These are phyloP conservation scores for Listrodromus nycthemerus DNA, from an alignment of 2,888 invertebrate genomes.

Conservation along the genomic window DNA sequence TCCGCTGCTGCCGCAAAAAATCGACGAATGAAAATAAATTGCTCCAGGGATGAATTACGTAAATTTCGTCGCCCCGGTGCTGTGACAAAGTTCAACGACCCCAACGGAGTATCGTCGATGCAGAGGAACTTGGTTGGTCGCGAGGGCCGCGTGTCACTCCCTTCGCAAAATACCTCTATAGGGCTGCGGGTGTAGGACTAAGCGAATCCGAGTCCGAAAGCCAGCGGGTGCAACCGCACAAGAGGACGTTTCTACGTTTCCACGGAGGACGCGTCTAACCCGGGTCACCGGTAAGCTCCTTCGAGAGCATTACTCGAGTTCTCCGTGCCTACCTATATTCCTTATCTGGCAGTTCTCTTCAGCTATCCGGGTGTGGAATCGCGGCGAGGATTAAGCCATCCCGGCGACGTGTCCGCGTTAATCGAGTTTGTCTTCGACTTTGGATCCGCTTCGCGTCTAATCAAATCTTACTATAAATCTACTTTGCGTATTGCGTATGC, in stretches of 20 bases:
- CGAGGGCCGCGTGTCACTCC: conserved; percentile 23
- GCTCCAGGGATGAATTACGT: too few species aligned
- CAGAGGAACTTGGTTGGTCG: conserved; percentile 52
- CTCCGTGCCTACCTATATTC: conserved; percentile 41
- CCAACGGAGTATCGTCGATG: neutral
- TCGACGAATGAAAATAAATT: too few species aligned
- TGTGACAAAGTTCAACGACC: too few species aligned
- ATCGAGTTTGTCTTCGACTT: conserved; percentile 45
- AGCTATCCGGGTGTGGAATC: conserved; percentile 12
- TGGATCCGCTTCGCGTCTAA: conserved; percentile 27
- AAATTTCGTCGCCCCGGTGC: too few species aligned
- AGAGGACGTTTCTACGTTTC: conserved; percentile 36
- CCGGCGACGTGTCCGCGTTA: conserved; percentile 38
- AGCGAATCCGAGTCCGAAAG: conserved; percentile 74
- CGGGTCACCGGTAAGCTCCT: conserved; percentile 66
- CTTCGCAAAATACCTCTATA: conserved; percentile 19
- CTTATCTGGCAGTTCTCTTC: conserved; percentile 16
- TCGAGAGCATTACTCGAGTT: conserved; percentile 73
- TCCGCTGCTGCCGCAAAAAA: too few species aligned
- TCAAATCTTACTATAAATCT: conserved; percentile 15
- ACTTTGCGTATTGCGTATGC: neutral
- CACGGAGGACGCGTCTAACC: conserved; percentile 58
- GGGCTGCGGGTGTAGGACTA: conserved; percentile 66
- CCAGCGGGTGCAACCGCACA: neutral
- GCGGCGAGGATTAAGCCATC: conserved; percentile 37